Evolutionary conservation across 2,113 vertebrate genomes (phyloP).

Genomic region (Chrysochloris asiatica): DNA sequence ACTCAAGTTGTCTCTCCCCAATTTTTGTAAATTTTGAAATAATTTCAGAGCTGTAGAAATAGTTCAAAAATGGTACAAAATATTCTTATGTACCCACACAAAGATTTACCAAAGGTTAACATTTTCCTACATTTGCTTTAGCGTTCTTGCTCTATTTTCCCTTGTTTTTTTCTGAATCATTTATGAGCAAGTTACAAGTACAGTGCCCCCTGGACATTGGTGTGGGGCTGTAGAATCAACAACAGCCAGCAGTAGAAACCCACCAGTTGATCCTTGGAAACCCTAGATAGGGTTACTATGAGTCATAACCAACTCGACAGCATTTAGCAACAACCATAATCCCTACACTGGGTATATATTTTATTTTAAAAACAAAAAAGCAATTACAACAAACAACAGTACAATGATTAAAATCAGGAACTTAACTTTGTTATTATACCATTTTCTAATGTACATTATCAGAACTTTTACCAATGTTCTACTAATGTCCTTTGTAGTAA

Average conservation of each 20-base stretch:
- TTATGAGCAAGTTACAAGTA: conserved; percentile 5
- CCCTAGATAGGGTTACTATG: too few species aligned
- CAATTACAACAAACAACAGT: background rate
- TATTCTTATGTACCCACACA: background rate
- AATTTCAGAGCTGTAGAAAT: background rate
- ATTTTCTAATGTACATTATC: conserved; percentile 29
- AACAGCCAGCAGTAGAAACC: too few species aligned
- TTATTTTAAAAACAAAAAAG: background rate
- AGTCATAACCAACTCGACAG: too few species aligned
- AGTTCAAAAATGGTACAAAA: conserved; percentile 24
- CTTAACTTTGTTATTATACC: conserved; percentile 11
- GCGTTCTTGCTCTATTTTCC: background rate
- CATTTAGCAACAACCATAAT: too few species aligned
- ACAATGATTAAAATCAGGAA: conserved; percentile 15
- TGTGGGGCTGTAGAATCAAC: too few species aligned
- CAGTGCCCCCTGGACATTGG: too few species aligned
- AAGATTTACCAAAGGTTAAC: background rate
- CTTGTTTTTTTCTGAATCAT: background rate
- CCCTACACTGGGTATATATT: conserved; percentile 18
- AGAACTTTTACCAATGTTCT: background rate
- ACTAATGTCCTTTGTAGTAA: conserved; percentile 37
- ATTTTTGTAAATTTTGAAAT: conserved; percentile 48
- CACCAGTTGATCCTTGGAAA: too few species aligned
- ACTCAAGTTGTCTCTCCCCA: background rate
- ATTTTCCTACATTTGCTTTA: conserved; percentile 46